phyloP scores from a whole-genome alignment of 2,113 vertebrate genomes.

The Alaudala cheleensis region DNA sequence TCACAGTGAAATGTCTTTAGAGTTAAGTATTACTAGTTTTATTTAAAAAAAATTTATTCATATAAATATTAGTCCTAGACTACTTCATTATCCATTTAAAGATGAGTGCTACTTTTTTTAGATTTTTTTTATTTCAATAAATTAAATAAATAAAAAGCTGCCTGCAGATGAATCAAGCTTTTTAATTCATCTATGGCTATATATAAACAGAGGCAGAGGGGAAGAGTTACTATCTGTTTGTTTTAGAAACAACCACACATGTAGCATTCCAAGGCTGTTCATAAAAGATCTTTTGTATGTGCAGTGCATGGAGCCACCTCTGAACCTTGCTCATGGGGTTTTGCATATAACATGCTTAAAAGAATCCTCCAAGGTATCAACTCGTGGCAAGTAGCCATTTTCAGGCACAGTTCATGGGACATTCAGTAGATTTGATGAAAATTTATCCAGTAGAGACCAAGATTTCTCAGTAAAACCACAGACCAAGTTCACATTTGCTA shows the following conservation, averaged over 20 bases:
- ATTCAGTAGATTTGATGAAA: not conserved
- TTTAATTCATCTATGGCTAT: not conserved
- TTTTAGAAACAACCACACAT: conserved; percentile 15
- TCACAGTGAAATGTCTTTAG: not conserved
- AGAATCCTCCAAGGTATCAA: not conserved
- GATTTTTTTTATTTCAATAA: not conserved
- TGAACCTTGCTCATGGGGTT: not conserved
- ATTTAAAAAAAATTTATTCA: not conserved
- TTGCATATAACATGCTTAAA: not conserved
- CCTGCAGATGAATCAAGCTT: not conserved
- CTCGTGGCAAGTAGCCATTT: not conserved
- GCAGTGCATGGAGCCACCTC: not conserved
- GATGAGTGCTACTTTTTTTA: not conserved
- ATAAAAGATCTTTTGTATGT: not conserved
- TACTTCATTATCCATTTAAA: not conserved
- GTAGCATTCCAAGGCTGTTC: not conserved
- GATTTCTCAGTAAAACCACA: not conserved
- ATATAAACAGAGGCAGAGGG: conserved; percentile 17
- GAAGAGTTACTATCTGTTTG: conserved; percentile 26
- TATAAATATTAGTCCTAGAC: not conserved
- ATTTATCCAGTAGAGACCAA: not conserved
- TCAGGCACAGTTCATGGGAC: not conserved
- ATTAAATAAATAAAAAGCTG: not conserved
- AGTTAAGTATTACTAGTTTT: not conserved
- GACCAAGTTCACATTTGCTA: not conserved